Base-by-base conservation (phyloP, 2,113 vertebrate species). In the Chinchilla lanigera region DNA sequence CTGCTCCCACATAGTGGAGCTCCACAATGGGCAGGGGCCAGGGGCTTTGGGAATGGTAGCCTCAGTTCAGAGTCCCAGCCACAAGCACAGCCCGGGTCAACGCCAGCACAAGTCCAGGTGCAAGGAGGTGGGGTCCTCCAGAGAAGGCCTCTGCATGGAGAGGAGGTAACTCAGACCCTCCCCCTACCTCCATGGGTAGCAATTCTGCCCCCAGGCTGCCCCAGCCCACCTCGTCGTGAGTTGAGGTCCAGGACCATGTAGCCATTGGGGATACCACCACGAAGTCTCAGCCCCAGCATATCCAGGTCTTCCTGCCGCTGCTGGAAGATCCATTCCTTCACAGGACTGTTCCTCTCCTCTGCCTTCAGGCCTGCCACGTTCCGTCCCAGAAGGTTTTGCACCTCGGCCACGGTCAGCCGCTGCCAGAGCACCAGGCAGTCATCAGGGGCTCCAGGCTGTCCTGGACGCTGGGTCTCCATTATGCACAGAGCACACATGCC, bases 301-400 rank as follows among this genome's bases (percentile, higher is more conserved):
- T 98, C 86, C 96, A 99, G 97, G 12, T 98, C 98, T 0, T 97
- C 73, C 19, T 99, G 99, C 1, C 7, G 89, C 97, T 98, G 98
- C 7, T 0, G 7, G 0, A 0, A 26, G 80, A 98, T 56, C 99
- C 99, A 99, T 0, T 97, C 90, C 47, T 20, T 2, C 9, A 98
- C 54, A 0, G 97, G 98, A 5, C 90, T 1, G 0, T 1, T 20
- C 3, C 2, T 0, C 52, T 97, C 88, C 95, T 98, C 97, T 0
- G 0, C 30, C 30, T 41, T 63, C 97, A 99, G 97, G 1, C 77
- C 95, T 0, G 0, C 2, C 0, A 98, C 63, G 30, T 99, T 84
- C 0, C 22, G 0, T 16, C 99, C 99, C 97, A 99, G 96, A 90
- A 99, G 96, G 2, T 44, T 89, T 67, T 11, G 81, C 0, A 99